phyloP scores from a whole-genome alignment of 2,797 vertebrate species.

The Apodemus agrarius region DNA sequence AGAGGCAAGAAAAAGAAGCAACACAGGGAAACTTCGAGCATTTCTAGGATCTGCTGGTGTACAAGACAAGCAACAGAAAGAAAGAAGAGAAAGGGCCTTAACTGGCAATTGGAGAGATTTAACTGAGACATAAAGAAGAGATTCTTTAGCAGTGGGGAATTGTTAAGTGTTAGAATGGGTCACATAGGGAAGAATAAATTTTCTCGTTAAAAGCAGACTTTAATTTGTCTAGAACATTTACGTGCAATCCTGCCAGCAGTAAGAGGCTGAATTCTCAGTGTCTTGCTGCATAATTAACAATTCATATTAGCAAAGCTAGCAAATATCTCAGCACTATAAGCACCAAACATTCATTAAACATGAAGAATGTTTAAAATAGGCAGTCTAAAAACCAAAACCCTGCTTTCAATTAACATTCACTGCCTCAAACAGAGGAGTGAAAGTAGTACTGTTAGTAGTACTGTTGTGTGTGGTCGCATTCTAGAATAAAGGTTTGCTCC shows the following conservation, averaged over 20 bases:
- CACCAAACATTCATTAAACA: constrained; percentile 18
- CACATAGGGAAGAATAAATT: constrained; percentile 57
- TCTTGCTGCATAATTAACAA: constrained; percentile 53
- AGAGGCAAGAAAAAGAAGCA: neutral
- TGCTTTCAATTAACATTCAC: neutral
- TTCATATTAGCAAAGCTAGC: constrained; percentile 23
- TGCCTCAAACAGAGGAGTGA: neutral
- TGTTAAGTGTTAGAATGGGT: constrained; percentile 48
- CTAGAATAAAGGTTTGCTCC: neutral
- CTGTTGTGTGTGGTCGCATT: neutral
- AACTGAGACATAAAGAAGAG: constrained; percentile 59
- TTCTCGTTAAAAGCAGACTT: constrained; percentile 53
- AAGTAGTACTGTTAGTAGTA: neutral
- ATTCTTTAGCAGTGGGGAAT: constrained; percentile 17
- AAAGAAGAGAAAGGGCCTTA: neutral
- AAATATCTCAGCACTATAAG: constrained; percentile 10
- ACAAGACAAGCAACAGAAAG: neutral
- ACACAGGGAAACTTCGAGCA: neutral
- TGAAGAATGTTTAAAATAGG: neutral
- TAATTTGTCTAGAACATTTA: constrained; percentile 59
- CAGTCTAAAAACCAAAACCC: neutral
- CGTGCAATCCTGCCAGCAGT: constrained; percentile 4
- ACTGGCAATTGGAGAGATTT: constrained; percentile 30
- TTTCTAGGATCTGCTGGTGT: neutral
- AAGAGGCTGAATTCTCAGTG: constrained; percentile 25